These are phyloP conservation scores for Sorex fumeus DNA, from an alignment of 2,113 vertebrate species.

Conservation along the genomic window DNA sequence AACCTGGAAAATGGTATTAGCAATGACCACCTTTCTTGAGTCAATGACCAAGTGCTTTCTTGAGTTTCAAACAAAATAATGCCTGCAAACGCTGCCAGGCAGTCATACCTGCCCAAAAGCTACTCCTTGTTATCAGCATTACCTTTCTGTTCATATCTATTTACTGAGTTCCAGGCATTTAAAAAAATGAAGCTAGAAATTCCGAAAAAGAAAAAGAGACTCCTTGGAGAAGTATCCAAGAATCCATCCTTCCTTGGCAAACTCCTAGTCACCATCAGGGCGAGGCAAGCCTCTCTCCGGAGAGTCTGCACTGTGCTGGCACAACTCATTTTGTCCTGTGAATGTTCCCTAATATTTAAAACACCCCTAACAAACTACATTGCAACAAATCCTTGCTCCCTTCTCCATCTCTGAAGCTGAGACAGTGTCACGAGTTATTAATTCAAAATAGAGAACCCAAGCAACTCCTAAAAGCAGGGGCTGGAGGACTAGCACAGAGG, in stretches of 20 bases:
- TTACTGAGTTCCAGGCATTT: slow-evolving; percentile 33
- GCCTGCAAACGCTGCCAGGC: not conserved
- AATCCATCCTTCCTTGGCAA: slow-evolving; percentile 19
- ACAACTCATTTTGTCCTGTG: slow-evolving; percentile 46
- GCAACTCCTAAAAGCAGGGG: not conserved
- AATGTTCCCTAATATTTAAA: not conserved
- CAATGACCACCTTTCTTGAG: not conserved
- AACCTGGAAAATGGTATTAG: not conserved
- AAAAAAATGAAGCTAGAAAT: slow-evolving; percentile 47
- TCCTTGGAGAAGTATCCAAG: slow-evolving; percentile 17
- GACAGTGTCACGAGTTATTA: not conserved
- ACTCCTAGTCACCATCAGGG: slow-evolving; percentile 62
- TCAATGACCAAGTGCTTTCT: not conserved
- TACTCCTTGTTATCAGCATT: not conserved
- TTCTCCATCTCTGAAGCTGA: too few relatives aligned
- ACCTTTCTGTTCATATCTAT: not conserved
- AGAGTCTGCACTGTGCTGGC: not conserved
- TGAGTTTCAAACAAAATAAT: slow-evolving; percentile 24
- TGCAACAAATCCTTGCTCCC: not conserved
- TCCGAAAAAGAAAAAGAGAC: slow-evolving; percentile 56
- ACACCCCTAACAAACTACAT: not conserved
- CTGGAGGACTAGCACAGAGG: too few relatives aligned
- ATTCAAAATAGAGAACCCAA: slow-evolving; percentile 21
- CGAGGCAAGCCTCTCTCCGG: not conserved
- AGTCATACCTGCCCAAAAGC: not conserved